phyloP scores from a whole-genome alignment of 2,113 vertebrate genomes.

The Petaurus breviceps region DNA sequence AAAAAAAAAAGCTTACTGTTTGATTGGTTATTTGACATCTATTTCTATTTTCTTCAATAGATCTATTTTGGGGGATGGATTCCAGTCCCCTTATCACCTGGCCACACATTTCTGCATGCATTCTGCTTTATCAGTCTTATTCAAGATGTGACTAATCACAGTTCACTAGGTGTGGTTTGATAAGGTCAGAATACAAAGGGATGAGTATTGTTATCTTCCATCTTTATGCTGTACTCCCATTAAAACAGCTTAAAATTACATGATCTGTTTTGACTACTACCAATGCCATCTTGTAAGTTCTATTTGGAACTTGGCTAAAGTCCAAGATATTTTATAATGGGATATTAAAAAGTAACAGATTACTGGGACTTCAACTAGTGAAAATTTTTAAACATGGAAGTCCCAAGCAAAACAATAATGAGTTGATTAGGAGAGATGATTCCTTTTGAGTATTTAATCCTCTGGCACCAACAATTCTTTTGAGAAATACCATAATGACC shows the following conservation, averaged over 20 bases:
- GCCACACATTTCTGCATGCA: neutral
- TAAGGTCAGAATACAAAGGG: neutral
- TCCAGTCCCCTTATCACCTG: neutral
- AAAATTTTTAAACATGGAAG: slow-evolving; percentile 14
- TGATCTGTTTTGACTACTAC: neutral
- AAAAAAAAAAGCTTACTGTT: neutral
- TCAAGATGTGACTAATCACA: neutral
- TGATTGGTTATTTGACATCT: neutral
- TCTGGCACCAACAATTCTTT: neutral
- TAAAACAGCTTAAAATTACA: neutral
- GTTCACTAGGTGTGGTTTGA: neutral
- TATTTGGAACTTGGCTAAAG: slow-evolving; percentile 10
- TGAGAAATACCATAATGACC: neutral
- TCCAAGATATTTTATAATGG: slow-evolving; percentile 17
- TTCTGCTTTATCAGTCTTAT: neutral
- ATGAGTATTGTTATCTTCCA: neutral
- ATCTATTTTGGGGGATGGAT: neutral
- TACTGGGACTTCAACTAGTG: neutral
- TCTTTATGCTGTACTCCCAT: too few species aligned
- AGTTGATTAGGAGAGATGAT: neutral
- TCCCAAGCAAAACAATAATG: neutral
- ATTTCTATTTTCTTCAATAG: neutral
- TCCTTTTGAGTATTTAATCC: neutral
- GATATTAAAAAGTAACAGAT: neutral
- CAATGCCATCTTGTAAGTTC: neutral